These are phyloP conservation scores for Aeoliscus strigatus DNA, from an alignment of 2,797 vertebrate genomes.

Conservation along the genomic window DNA sequence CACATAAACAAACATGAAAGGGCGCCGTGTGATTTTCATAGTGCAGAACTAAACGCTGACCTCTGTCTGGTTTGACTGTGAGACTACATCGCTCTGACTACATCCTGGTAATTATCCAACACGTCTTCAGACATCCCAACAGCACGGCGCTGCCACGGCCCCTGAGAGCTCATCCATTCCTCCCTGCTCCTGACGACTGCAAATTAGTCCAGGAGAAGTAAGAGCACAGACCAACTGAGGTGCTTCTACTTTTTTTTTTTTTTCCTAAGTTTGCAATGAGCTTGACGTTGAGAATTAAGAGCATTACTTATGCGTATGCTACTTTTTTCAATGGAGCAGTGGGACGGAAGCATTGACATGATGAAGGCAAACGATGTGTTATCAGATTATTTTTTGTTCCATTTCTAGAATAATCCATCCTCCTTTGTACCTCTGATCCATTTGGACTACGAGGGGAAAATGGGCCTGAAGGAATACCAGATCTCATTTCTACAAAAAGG, in stretches of 20 bases:
- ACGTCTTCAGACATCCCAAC: conserved; percentile 40
- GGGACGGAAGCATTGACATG: conserved; percentile 29
- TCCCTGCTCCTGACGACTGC: conserved; percentile 38
- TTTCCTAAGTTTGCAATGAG: no score
- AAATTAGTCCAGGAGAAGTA: no score
- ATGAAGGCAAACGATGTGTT: conserved; percentile 45
- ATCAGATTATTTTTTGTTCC: conserved; percentile 41
- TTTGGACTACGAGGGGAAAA: conserved; percentile 33
- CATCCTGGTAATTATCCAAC: conserved; percentile 45
- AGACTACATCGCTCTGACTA: conserved; percentile 37
- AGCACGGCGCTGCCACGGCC: no score
- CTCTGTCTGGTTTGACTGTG: conserved; percentile 17
- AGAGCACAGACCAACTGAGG: conserved; percentile 33
- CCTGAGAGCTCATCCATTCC: no score
- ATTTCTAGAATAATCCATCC: conserved; percentile 56
- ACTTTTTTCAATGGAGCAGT: no score
- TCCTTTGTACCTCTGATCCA: conserved; percentile 35
- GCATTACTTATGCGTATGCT: no score
- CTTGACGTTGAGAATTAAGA: no score
- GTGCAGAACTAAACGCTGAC: conserved; percentile 14
- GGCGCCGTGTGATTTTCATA: conserved; percentile 12
- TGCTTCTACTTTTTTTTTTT: no score
- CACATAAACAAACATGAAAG: conserved; percentile 49
- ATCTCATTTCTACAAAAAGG: conserved; percentile 58
- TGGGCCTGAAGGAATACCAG: conserved; percentile 46